Conservation (phyloP, 2,888 invertebrate species). For the Syrphus vitripennis region DNA sequence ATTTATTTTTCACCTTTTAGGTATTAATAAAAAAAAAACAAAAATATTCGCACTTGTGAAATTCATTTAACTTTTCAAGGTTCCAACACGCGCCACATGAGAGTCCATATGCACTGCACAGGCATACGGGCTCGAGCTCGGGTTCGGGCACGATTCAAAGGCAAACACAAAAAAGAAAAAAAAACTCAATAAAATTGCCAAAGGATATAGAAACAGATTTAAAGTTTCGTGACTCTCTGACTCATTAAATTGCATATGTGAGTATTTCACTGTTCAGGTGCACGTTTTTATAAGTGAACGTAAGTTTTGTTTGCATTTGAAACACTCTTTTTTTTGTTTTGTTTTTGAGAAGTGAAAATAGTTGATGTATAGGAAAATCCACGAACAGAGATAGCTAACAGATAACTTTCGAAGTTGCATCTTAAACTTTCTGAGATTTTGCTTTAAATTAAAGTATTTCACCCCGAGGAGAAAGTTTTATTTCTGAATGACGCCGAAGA, state of each 20-base stretch:
- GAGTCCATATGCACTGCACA: not conserved
- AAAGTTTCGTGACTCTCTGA: conserved; percentile 46
- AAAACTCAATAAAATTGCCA: not conserved
- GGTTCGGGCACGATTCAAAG: too few relatives aligned
- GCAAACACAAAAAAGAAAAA: not conserved
- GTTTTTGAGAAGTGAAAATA: not conserved
- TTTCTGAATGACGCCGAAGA: not conserved
- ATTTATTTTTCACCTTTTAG: not conserved
- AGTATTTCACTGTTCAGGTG: not conserved
- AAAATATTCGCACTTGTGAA: not conserved
- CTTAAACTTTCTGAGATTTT: conserved; percentile 39
- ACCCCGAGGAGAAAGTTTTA: conserved; percentile 17
- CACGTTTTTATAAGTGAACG: not conserved
- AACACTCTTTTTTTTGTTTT: not conserved
- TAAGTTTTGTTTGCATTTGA: conserved; percentile 32
- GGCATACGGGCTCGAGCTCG: not conserved
- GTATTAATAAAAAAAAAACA: not conserved
- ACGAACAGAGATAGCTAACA: not conserved
- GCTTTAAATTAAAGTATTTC: conserved; percentile 29
- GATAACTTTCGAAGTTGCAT: conserved; percentile 34
- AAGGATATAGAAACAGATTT: conserved; percentile 42
- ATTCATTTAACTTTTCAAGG: not conserved
- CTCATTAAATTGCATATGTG: conserved; percentile 46
- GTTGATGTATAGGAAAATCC: not conserved
- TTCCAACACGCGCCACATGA: not conserved